Evolutionary conservation across 92 coral and sea anemone species (phyloP).

Genomic region (Diadumene lineata): DNA sequence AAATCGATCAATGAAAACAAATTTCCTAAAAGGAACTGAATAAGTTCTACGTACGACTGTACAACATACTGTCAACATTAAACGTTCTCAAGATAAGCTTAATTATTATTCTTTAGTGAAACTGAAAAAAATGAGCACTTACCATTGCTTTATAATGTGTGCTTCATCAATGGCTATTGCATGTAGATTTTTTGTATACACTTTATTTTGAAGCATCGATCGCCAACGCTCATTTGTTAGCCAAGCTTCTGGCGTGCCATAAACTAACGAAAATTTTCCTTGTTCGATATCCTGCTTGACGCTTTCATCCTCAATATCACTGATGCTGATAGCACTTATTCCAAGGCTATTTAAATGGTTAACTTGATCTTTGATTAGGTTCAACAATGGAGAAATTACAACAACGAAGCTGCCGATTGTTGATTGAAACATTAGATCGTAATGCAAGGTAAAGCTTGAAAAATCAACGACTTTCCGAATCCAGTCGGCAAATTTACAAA

Average conservation of each 20-base stretch:
- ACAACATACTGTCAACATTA: too few relatives aligned
- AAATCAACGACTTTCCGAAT: too few relatives aligned
- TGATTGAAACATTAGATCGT: slow-evolving; percentile 14
- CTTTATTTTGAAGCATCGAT: slow-evolving; percentile 14
- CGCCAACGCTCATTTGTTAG: slow-evolving; percentile 22
- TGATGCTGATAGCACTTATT: slow-evolving; percentile 23
- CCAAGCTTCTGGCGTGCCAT: slow-evolving; percentile 47
- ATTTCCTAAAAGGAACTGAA: too few relatives aligned
- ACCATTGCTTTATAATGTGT: slow-evolving; percentile 37
- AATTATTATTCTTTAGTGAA: too few relatives aligned
- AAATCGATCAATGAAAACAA: too few relatives aligned
- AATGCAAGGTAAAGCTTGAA: slow-evolving; percentile 12
- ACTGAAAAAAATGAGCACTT: not conserved
- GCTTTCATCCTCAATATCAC: slow-evolving; percentile 5
- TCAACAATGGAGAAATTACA: slow-evolving; percentile 39
- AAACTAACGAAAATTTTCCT: slow-evolving; percentile 36
- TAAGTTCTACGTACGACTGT: too few relatives aligned
- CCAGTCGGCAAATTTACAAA: too few relatives aligned
- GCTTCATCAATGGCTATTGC: slow-evolving; percentile 42
- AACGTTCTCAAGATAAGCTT: too few relatives aligned
- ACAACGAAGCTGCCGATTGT: slow-evolving; percentile 1
- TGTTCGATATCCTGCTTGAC: slow-evolving; percentile 17
- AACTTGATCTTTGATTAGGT: slow-evolving; percentile 40
- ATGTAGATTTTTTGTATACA: slow-evolving; percentile 21
- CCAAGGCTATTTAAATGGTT: slow-evolving; percentile 16